Percentiles rank a stretch among this genome's conserved stretches.
phyloP scores from a whole-genome alignment of 1,140 invertebrate genomes.

The Drosophila pachea region DNA sequence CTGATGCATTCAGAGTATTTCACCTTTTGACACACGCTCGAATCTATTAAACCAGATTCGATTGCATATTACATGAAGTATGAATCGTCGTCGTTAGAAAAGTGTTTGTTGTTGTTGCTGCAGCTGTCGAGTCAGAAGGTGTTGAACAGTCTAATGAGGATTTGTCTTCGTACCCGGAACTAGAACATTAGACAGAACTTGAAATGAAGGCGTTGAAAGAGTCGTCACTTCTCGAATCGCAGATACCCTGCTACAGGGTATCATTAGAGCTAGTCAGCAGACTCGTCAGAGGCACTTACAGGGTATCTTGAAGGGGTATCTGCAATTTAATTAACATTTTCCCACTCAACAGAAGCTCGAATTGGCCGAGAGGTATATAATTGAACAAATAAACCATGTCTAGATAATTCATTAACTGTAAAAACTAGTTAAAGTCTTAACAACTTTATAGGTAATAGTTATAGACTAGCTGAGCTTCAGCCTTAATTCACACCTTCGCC shows the following conservation, averaged over 20 bases:
- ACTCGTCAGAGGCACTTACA: background rate
- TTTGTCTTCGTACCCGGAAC: constrained; percentile 4
- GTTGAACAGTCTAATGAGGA: background rate
- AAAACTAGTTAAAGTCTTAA: too few relatives aligned
- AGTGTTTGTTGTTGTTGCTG: too few relatives aligned
- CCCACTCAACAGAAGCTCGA: constrained; percentile 18
- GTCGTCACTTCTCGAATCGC: background rate
- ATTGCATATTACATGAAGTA: too few relatives aligned
- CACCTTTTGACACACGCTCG: background rate
- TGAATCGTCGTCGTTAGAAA: too few relatives aligned
- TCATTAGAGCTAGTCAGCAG: too few relatives aligned
- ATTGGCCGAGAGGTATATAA: constrained; percentile 13
- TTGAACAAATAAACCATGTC: too few relatives aligned
- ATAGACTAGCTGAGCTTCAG: too few relatives aligned
- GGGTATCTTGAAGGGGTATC: constrained; percentile 13
- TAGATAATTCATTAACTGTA: too few relatives aligned
- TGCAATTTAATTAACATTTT: constrained; percentile 50
- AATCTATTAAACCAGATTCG: background rate
- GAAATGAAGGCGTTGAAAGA: background rate
- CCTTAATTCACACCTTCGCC: too few relatives aligned
- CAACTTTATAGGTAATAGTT: too few relatives aligned
- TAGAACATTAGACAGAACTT: background rate
- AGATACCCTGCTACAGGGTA: background rate
- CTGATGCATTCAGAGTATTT: background rate
- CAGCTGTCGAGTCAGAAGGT: background rate